These are phyloP conservation scores for Cottus gobio DNA, from an alignment of 2,113 vertebrate genomes.

Conservation along the genomic window DNA sequence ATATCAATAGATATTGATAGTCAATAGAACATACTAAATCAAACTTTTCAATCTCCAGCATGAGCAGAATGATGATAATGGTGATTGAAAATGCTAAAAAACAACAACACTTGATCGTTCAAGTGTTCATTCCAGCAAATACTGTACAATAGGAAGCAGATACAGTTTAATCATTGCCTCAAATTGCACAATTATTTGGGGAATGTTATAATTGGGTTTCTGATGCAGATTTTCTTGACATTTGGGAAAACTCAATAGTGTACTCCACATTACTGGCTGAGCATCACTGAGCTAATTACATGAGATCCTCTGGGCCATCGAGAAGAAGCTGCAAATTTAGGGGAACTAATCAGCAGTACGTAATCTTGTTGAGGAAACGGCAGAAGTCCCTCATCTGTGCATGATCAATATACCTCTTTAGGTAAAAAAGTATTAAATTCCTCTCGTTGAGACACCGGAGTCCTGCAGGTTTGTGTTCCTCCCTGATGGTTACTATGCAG, in stretches of 20 bases:
- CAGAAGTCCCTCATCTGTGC: slow-evolving; percentile 36
- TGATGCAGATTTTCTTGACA: slow-evolving; percentile 44
- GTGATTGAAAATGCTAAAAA: slow-evolving; percentile 66
- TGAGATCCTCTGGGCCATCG: slow-evolving; percentile 46
- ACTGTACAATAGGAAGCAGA: slow-evolving; percentile 48
- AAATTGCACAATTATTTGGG: slow-evolving; percentile 44
- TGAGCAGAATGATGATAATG: slow-evolving; percentile 54
- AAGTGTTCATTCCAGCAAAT: slow-evolving; percentile 57
- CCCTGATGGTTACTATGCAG: slow-evolving; percentile 12
- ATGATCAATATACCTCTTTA: slow-evolving; percentile 56
- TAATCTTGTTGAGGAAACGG: slow-evolving; percentile 31
- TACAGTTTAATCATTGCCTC: slow-evolving; percentile 32
- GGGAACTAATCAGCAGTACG: slow-evolving; percentile 41
- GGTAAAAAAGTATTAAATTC: slow-evolving; percentile 59
- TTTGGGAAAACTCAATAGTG: slow-evolving; percentile 52
- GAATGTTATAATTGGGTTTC: slow-evolving; percentile 52
- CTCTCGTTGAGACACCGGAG: slow-evolving; percentile 31
- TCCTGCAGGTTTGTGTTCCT: slow-evolving; percentile 49
- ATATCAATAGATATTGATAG: slow-evolving; percentile 9
- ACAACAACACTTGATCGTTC: slow-evolving; percentile 61
- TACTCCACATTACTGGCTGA: slow-evolving; percentile 33
- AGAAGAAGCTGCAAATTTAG: slow-evolving; percentile 54
- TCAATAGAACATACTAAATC: not conserved
- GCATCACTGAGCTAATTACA: slow-evolving; percentile 57
- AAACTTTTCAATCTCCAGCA: slow-evolving; percentile 63